These are phyloP conservation scores for Natator depressus DNA, from an alignment of 2,113 vertebrate genomes.

Conservation along the genomic window DNA sequence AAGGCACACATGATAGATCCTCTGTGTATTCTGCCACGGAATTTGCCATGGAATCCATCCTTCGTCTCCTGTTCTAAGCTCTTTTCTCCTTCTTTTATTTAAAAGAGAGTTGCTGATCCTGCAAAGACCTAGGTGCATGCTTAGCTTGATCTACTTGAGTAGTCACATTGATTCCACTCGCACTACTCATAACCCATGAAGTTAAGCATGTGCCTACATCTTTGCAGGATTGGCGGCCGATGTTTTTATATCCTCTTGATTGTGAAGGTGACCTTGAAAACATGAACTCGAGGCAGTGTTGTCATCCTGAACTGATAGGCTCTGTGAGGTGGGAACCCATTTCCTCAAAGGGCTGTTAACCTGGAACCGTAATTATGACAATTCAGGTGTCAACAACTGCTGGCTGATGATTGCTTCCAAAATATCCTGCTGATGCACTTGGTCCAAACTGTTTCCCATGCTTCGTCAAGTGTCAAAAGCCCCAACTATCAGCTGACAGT, in stretches of 20 bases:
- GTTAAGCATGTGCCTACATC: not conserved
- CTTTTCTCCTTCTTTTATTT: not conserved
- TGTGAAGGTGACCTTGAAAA: not conserved
- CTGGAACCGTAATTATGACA: not conserved
- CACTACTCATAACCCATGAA: not conserved
- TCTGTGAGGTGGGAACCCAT: fast-evolving
- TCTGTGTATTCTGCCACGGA: not conserved
- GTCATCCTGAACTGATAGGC: not conserved
- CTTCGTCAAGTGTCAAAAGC: not conserved
- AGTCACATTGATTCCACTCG: not conserved
- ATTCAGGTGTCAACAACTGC: not conserved
- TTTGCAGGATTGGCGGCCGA: not conserved
- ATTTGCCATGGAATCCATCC: not conserved
- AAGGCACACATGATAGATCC: not conserved
- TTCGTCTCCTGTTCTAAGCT: not conserved
- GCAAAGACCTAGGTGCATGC: not conserved
- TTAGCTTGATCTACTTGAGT: not conserved
- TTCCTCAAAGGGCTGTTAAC: not conserved
- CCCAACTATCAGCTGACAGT: fast-evolving
- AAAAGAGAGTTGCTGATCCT: not conserved
- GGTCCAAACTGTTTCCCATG: not conserved
- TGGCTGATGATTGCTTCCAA: not conserved
- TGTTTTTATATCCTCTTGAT: not conserved
- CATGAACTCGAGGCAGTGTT: too few species aligned
- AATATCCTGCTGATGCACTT: not conserved